Evolutionary conservation across 2,888 invertebrate species (phyloP).

Genomic region (Leptinotarsa juncta): DNA sequence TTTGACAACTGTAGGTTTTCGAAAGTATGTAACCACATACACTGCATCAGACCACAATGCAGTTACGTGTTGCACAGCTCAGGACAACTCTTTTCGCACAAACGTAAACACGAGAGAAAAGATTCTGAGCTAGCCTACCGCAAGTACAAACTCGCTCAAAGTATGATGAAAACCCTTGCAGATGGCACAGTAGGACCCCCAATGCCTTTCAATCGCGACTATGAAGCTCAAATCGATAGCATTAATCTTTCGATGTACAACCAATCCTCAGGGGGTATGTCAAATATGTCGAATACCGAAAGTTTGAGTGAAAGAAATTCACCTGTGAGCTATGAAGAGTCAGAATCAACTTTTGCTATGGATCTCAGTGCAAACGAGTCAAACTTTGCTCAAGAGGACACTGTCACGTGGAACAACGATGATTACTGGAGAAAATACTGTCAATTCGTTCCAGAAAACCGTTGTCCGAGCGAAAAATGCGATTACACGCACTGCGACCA

Average conservation of each 20-base stretch:
- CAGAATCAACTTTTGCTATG: constrained; percentile 62
- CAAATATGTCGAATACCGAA: constrained; percentile 63
- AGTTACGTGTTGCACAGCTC: constrained; percentile 96
- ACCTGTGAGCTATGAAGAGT: constrained; percentile 66
- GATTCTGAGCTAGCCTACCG: constrained; percentile 91
- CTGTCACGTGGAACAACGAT: constrained; percentile 62
- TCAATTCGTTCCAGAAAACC: constrained; percentile 65
- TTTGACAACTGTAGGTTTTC: constrained; percentile 94
- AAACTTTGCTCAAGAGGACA: constrained; percentile 57
- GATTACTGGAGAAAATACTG: constrained; percentile 72
- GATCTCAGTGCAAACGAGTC: constrained; percentile 63
- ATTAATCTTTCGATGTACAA: constrained; percentile 59
- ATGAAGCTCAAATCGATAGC: constrained; percentile 65
- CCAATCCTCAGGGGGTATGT: constrained; percentile 58
- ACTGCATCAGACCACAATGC: constrained; percentile 95
- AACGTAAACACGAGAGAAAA: constrained; percentile 95
- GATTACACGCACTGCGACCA: constrained; percentile 82
- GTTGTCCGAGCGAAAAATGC: constrained; percentile 65
- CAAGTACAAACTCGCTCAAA: constrained; percentile 75
- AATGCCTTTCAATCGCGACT: constrained; percentile 65
- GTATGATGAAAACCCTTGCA: constrained; percentile 71
- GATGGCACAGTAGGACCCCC: constrained; percentile 67
- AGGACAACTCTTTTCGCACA: constrained; percentile 96
- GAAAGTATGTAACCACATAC: constrained; percentile 96
- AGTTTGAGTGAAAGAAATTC: constrained; percentile 70